Conservation (phyloP, 2,113 vertebrate genomes). For the Formicarius rufipectus region DNA sequence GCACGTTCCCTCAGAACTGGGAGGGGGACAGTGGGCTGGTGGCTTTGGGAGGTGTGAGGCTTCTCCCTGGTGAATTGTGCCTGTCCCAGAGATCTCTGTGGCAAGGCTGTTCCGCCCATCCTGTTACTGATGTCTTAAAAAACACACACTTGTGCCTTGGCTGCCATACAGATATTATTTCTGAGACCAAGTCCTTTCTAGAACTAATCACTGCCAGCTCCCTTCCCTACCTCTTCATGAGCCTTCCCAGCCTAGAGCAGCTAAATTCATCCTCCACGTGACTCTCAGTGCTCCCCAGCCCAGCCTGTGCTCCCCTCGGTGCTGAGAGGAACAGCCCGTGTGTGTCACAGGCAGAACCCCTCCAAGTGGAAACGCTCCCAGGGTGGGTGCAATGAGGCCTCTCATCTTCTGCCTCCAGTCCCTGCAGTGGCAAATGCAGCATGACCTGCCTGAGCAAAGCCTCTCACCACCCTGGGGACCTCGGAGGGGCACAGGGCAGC, state of each 20-base stretch:
- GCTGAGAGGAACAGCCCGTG: neutral
- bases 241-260: neutral
- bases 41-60: neutral
- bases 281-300: neutral
- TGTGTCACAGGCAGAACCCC: neutral
- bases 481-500: accelerated
- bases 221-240: neutral
- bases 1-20: neutral
- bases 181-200: neutral
- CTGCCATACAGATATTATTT: neutral
- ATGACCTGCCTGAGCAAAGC: neutral
- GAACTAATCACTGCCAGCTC: neutral
- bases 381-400: neutral
- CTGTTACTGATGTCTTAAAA: neutral
- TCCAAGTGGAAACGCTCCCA: accelerated
- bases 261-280: neutral
- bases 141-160: neutral
- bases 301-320: neutral
- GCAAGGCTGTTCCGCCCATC: neutral
- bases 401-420: neutral
- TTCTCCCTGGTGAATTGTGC: neutral
- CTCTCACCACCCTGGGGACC: accelerated
- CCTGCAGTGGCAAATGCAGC: neutral
- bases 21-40: neutral
- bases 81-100: neutral